Base-by-base conservation (phyloP, 1,140 invertebrate genomes). In the Meloidogyne exigua region DNA sequence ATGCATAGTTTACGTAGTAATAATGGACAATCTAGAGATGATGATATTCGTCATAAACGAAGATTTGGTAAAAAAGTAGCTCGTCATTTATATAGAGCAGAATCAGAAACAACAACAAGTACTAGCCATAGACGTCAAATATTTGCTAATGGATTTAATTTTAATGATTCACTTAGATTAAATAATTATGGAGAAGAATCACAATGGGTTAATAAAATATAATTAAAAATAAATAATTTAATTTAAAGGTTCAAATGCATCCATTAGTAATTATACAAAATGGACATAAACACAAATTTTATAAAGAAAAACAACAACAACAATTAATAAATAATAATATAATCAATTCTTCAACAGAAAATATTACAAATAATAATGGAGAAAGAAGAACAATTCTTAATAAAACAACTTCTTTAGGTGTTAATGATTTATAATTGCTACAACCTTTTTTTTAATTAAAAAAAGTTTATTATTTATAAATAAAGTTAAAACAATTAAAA, bases 1-100 rank as follows among this genome's bases (percentile, higher is more conserved):
- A 77, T 83, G 57, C 83, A 83, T 68, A 82, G 77, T 65, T 77
- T 84, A 28, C 42, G 81, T 21, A 77, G 68, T 23, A 78, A 79
- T 21, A 42, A 66, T 18, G 81, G 81, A 0, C 78, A 70, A 36
- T 64, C 77, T 10, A 72, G 18, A 26, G 65, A 73, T 57, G 76
- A 77, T 32, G 64, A 62, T 18, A 77, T 25, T 57, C 49, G 49
- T 57, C 21, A 57, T 57, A 57, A 57, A 57, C 18, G 49, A 15
- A 18, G 49, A n/a, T 57, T 57, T 57, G 49, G 49, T n/a, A 18
- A n/a, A 57, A 57, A 57, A 9, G 18, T n/a, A n/a, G 49, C n/a
- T 57, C 49, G 49, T 57, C 18, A 57, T 57, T 57, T 57, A 57
- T 57, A 57, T 57, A 57, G 49, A 57, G 49, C 49, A 57, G 49